Percentiles rank a stretch among this genome's conserved stretches.
These are phyloP conservation scores for Hyposoter didymator DNA, from an alignment of 2,888 invertebrate genomes.

Conservation along the genomic window DNA sequence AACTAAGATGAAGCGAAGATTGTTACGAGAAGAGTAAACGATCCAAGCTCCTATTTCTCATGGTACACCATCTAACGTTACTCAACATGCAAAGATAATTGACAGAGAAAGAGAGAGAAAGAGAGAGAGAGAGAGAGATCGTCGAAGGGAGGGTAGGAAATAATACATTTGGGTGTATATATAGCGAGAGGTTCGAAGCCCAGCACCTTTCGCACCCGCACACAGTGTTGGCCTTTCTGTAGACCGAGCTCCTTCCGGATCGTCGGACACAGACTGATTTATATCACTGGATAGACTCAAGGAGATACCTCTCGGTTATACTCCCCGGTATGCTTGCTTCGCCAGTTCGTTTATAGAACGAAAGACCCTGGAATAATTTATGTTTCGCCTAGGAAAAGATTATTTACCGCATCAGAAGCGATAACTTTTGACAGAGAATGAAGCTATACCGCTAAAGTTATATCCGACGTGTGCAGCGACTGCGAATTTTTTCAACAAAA, in stretches of 20 bases:
- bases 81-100: not conserved
- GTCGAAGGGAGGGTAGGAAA: not conserved
- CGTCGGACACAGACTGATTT: conserved; percentile 61
- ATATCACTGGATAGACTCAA: conserved; percentile 58
- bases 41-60: conserved; percentile 8
- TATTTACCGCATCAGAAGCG: conserved; percentile 56
- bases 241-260: conserved; percentile 59
- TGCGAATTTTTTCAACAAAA: conserved; percentile 35
- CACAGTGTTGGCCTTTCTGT: conserved; percentile 29
- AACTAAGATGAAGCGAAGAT: conserved; percentile 1
- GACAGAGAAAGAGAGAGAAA: not conserved
- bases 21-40: conserved; percentile 32
- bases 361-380: conserved; percentile 60
- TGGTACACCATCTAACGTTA: conserved; percentile 45
- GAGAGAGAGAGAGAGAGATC: conserved; percentile 6
- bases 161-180: not conserved
- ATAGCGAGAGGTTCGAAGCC: not conserved
- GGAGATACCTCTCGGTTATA: conserved; percentile 20
- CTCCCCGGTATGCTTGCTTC: conserved; percentile 13
- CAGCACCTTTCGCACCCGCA: conserved; percentile 14
- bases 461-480: conserved; percentile 29
- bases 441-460: conserved; percentile 10
- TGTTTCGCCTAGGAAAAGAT: conserved; percentile 44
- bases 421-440: conserved; percentile 20
- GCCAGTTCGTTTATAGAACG: not conserved